Percentiles rank a stretch among this genome's conserved stretches.
phyloP scores from a whole-genome alignment of 2,797 vertebrate species.

The Neosilurus mollespiculum region DNA sequence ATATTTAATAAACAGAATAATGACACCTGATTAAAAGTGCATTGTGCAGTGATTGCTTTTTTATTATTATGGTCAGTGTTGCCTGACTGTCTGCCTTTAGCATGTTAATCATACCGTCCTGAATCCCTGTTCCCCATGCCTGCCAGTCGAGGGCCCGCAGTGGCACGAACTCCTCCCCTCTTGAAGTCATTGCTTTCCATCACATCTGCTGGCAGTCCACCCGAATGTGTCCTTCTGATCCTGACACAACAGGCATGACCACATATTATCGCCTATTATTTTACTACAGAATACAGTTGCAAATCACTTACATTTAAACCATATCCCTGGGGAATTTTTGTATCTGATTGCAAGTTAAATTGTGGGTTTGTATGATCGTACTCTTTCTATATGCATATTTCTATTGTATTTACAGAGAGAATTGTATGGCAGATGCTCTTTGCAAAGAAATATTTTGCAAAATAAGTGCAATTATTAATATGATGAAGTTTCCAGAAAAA shows the following conservation, averaged over 20 bases:
- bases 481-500: neutral
- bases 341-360: neutral
- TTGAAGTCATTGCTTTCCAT: constrained; percentile 84
- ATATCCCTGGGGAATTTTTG: neutral
- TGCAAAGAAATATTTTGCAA: neutral
- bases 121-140: constrained; percentile 66
- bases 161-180: constrained; percentile 89
- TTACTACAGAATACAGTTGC: neutral
- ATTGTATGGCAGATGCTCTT: neutral
- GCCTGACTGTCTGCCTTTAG: neutral
- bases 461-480: neutral
- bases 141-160: constrained; percentile 86
- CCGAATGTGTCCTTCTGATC: constrained; percentile 93
- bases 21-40: neutral
- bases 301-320: neutral
- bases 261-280: neutral
- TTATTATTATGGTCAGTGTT: neutral
- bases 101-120: constrained; percentile 40
- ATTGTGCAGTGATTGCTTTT: too few species aligned
- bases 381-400: neutral
- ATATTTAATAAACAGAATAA: neutral
- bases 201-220: constrained; percentile 83
- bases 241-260: constrained; percentile 62
- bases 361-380: neutral
- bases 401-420: neutral